Base-by-base conservation (phyloP, 2,888 invertebrate genomes). In the Lasioglossum figueresi region DNA sequence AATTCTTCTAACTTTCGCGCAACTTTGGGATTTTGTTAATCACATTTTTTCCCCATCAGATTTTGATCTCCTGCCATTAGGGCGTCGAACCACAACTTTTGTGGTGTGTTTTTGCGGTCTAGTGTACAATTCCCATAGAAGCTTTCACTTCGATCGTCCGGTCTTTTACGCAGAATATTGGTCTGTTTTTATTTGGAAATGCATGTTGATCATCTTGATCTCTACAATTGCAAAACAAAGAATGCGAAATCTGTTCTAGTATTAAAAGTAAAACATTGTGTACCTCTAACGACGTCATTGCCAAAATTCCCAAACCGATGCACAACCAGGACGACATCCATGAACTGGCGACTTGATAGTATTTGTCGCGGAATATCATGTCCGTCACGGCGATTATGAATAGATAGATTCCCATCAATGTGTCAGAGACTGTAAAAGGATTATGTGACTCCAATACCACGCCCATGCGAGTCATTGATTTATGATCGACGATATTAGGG, bases 301-400 rank as follows among this genome's bases (percentile, higher is more conserved):
- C 97, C 56, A 97, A 89, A 6, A 96, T 95, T 48, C 97, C 97
- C 52, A 96, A 95, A 1, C 96, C 91, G 0, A 96, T 96, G 93
- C 97, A 97, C n/a, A 95, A 94, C 96, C 96, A 96, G 0, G 97
- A 97, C 14, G 96, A 95, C 93, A 96, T 96, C 97, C 97, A 97
- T 1, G 95, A 94, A 40, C 95, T 95, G 0, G 97, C 96, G 80
- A 96, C 95, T 88, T 94, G 94, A 88, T 96, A 96, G 93, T 97
- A 97, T 76, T 95, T 95, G 84, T 96, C 95, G 5, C 97, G 95
- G 91, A 95, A 97, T 76, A 95, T 95, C 59, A 95, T 92, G 92
- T 97, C 97, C 90, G 96, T 96, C 27, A 96, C 93, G 1, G 96
- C 97, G 89, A 97, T 96, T 63, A 96, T 95, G 66, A 96, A 91